Evolutionary conservation across 2,888 invertebrate genomes (phyloP), one percentile per base, ranked within the genome.

Genomic region (Drosophila formosana): DNA sequence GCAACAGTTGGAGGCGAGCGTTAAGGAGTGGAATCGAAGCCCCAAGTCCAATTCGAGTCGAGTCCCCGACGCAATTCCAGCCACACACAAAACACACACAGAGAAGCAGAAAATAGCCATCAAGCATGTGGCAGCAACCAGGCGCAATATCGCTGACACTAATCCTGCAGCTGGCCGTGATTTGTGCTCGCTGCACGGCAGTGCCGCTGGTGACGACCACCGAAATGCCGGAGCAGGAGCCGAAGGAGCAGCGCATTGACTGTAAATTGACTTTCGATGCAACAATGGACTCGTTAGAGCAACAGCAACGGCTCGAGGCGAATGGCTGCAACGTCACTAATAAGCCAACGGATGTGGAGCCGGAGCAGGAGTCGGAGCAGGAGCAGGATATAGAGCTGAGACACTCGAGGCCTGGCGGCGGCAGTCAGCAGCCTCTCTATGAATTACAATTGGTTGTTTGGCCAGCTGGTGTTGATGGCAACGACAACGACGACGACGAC

Each of bases 381-480:
- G 34, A 5, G 57, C 63, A 52, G 62, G 18, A 18, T 18, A 18
- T 18, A 2, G 18, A n/a, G 57, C 63, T 56, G 62, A 74, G 79
- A 39, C 65, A 66, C 52, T 58, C 75, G 6, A 45, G 51, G 55
- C 34, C 80, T 46, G 61, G 50, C 51, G 66, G 60, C 63, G 73
- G 52, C 47, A 77, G 75, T 50, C 80, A 82, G 75, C 80, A 82
- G 75, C 90, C 90, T 46, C 49, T 89, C 68, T 90, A 90, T 78
- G 91, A 91, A 80, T 79, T 78, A 66, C 91, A 90, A 83, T 71
- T 91, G 84, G 80, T 82, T 62, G 90, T 89, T 74, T 91, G 91
- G 91, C 90, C 90, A 61, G 66, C 73, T 56, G 87, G 87, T 75
- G 69, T 80, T 46, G 88, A 86, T 66, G 85, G 83, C 46, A 11